Percentiles rank a stretch among this genome's conserved stretches.
phyloP scores from a whole-genome alignment of 92 coral and sea anemone genomes.

The Heliopora coerulea region DNA sequence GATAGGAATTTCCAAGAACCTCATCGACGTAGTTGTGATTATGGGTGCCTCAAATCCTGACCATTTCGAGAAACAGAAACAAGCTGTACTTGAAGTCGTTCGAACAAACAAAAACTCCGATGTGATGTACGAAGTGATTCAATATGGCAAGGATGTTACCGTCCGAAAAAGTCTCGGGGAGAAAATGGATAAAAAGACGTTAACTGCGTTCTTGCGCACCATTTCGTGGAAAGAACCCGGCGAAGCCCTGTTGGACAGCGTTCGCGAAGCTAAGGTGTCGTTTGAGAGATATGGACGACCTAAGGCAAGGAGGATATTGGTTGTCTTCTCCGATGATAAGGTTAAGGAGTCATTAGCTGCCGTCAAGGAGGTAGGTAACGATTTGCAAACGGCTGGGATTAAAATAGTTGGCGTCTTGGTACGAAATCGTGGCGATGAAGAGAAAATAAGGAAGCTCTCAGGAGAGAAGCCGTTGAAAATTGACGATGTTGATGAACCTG shows the following conservation, averaged over 20 bases:
- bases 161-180: slow-evolving; percentile 3
- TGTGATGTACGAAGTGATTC: slow-evolving; percentile 31
- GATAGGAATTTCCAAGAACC: background rate
- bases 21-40: slow-evolving; percentile 27
- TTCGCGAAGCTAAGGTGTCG: slow-evolving; percentile 23
- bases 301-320: slow-evolving; percentile 48
- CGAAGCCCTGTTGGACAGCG: slow-evolving; percentile 5
- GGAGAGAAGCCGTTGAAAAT: slow-evolving; percentile 25
- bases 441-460: background rate
- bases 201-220: background rate
- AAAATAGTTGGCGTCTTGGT: slow-evolving; percentile 19
- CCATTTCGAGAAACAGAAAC: slow-evolving; percentile 27
- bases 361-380: slow-evolving; percentile 13
- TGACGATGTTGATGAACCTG: slow-evolving; percentile 16
- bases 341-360: background rate
- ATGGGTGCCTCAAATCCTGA: slow-evolving; percentile 19
- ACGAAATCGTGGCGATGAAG: slow-evolving; percentile 12
- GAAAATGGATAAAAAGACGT: slow-evolving; percentile 6
- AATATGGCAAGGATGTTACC: background rate
- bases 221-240: slow-evolving; percentile 25
- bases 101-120: slow-evolving; percentile 19
- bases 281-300: slow-evolving; percentile 47
- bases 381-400: slow-evolving; percentile 4
- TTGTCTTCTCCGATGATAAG: slow-evolving; percentile 23
- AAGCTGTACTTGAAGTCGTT: background rate